Evolutionary conservation across 2,888 invertebrate genomes (phyloP).

Genomic region (Limnephilus auricula): DNA sequence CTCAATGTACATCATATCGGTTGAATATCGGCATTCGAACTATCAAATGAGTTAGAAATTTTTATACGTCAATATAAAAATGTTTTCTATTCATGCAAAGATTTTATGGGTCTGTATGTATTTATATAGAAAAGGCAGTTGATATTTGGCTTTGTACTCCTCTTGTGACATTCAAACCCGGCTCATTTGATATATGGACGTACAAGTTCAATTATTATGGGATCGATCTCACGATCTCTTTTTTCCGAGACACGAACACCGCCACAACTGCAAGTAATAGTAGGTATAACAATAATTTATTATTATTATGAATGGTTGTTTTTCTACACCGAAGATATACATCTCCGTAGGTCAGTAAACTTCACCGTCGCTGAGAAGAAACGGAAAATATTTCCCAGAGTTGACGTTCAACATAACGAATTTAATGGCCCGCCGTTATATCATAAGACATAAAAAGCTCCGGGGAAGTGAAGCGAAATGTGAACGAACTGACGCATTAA

Average conservation of each 20-base stretch:
- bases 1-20: neutral
- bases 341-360: constrained; percentile 43
- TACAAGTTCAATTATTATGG: constrained; percentile 42
- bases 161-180: constrained; percentile 1
- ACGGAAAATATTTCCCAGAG: constrained; percentile 20
- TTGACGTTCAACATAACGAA: constrained; percentile 29
- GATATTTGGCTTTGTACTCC: neutral
- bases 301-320: constrained; percentile 33
- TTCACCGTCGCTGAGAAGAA: constrained; percentile 18
- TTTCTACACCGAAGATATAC: neutral
- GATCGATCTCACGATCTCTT: constrained; percentile 40
- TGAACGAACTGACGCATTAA: neutral
- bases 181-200: neutral
- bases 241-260: neutral
- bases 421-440: constrained; percentile 28
- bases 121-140: neutral
- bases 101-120: no score
- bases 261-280: neutral
- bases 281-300: neutral
- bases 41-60: no score
- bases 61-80: no score
- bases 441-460: constrained; percentile 33
- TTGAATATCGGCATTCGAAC: neutral
- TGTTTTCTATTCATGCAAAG: no score
- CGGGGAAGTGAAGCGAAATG: constrained; percentile 18